phyloP scores from a whole-genome alignment of 2,888 invertebrate species.

The Sturmia bella region DNA sequence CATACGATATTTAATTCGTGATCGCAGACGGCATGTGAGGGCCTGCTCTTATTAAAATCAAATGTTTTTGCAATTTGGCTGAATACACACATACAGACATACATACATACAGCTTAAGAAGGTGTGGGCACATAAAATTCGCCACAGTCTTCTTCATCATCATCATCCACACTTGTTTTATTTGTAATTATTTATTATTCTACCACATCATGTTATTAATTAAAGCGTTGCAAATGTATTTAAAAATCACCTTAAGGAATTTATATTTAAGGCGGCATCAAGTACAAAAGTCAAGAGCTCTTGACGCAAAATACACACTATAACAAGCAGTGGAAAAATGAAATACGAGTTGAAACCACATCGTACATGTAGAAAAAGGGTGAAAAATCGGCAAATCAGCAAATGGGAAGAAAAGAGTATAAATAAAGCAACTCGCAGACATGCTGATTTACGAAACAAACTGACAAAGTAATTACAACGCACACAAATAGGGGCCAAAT shows the following conservation, averaged over 20 bases:
- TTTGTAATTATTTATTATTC: slow-evolving; percentile 61
- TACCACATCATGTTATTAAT: slow-evolving; percentile 68
- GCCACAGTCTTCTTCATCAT: slow-evolving; percentile 4
- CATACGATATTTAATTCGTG: no score
- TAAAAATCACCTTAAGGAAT: slow-evolving; percentile 62
- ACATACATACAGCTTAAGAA: no score
- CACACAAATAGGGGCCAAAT: slow-evolving; percentile 68
- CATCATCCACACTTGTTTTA: slow-evolving; percentile 23
- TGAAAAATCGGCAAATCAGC: slow-evolving; percentile 54
- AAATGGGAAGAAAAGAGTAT: slow-evolving; percentile 32
- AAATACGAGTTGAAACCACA: slow-evolving; percentile 19
- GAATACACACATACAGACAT: no score
- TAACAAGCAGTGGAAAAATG: not conserved
- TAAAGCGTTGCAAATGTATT: slow-evolving; percentile 67
- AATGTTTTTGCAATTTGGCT: no score
- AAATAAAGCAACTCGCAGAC: slow-evolving; percentile 33
- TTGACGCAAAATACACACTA: slow-evolving; percentile 42
- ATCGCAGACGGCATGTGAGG: no score
- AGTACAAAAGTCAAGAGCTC: slow-evolving; percentile 70
- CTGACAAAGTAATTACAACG: slow-evolving; percentile 69
- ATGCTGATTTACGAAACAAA: slow-evolving; percentile 56
- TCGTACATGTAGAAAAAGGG: slow-evolving; percentile 33
- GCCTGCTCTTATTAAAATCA: no score
- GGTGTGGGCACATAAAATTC: slow-evolving; percentile 4
- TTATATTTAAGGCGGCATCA: slow-evolving; percentile 63